Evolutionary conservation across 2,888 invertebrate genomes (phyloP), one percentile per base, ranked within the genome.

Genomic region (Agriotes lineatus): DNA sequence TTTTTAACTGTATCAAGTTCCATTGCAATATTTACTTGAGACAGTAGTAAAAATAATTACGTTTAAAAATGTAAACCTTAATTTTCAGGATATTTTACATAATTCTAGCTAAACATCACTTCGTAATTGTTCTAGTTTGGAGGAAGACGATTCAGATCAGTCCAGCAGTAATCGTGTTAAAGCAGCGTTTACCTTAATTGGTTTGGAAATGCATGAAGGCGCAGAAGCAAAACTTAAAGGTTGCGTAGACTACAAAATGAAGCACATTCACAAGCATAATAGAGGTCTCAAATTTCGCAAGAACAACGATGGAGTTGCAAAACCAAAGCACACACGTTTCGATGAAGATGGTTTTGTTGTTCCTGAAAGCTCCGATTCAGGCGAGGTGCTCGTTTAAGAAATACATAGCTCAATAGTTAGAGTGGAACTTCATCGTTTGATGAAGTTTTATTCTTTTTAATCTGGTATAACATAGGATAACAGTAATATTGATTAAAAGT

Each of bases 151-250:
- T 10, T 33, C 19, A 1, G 63, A 42, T 14, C 48, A 68, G 48
- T 50, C 52, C n/a, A 54, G 35, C 57, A 57, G 33, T 44, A 35
- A 50, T 69, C 87, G 87, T 65, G 87, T 91, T 10, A 89, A 88
- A 75, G 86, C 87, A 10, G 91, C 91, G 0, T 90, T 92, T 76
- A 87, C 88, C 74, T 82, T 90, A 63, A 90, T 92, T 87, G 91
- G 91, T 0, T 87, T 88, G 65, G 82, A 84, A 67, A 81, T 79
- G 64, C 60, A 77, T 14, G 79, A 86, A 33, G 78, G 83, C 6
- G 61, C 82, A 0, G 80, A 82, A 0, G 78, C 85, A 69, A 84
- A 73, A 35, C 65, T 82, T 59, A 84, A 83, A 74, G 92, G 91
- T 0, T 86, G 87, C 72, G 87, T 92, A 6, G 87, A 90, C 42